A percentile compares a stretch with the other conserved stretches of the same genome.
These are phyloP conservation scores for Helicoverpa zea DNA, from an alignment of 1,140 invertebrate species.

Conservation along the genomic window DNA sequence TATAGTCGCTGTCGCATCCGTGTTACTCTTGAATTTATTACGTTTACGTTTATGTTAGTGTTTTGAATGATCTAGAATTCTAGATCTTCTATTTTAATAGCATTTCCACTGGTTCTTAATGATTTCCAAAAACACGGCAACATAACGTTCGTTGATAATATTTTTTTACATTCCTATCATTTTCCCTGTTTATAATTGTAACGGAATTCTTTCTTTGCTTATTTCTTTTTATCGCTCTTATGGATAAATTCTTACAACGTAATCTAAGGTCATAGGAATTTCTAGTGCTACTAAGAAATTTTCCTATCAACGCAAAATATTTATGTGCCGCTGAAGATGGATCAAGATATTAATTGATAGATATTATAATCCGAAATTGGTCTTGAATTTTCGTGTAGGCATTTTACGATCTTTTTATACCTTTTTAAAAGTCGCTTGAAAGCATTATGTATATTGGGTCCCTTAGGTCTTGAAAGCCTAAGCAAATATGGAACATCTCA, in stretches of 20 bases:
- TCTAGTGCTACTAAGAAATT: not conserved
- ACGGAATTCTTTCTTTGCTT: conserved; percentile 10
- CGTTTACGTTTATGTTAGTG: not conserved
- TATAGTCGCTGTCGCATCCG: conserved; percentile 21
- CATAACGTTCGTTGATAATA: not conserved
- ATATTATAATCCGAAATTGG: conserved; percentile 33
- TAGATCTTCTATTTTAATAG: too few species aligned
- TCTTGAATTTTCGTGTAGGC: conserved; percentile 29
- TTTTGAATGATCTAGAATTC: not conserved
- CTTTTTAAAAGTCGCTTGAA: conserved; percentile 37
- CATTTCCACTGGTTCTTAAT: too few species aligned
- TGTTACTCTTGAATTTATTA: not conserved
- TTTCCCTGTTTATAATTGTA: not conserved
- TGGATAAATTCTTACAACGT: not conserved
- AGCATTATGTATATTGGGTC: conserved; percentile 20
- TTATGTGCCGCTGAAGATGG: not conserved
- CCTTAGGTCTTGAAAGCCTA: conserved; percentile 13
- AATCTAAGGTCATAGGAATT: conserved; percentile 8
- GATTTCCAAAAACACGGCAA: too few species aligned
- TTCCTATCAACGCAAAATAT: not conserved
- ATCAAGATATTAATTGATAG: conserved; percentile 41
- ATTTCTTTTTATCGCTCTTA: not conserved
- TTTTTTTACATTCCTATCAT: not conserved
- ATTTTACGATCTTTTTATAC: conserved; percentile 48
- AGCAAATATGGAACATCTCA: conserved; percentile 33